Conservation (phyloP, 2,113 vertebrate species). For the Hippocampus barbouri region DNA sequence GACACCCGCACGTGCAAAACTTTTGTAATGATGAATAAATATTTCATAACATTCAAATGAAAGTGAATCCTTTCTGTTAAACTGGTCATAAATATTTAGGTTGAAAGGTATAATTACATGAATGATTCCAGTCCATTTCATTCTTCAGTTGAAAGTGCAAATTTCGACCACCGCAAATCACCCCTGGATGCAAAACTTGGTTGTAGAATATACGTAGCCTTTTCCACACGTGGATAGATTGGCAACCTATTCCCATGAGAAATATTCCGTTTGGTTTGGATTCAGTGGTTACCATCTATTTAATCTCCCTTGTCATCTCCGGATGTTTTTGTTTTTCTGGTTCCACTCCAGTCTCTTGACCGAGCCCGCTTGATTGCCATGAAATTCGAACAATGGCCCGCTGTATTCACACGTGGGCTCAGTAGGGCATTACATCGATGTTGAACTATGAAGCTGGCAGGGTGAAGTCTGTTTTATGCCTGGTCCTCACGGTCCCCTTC, state of each 20-base stretch:
- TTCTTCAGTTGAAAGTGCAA: no score
- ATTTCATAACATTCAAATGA: background rate
- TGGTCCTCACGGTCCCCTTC: background rate
- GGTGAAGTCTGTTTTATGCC: background rate
- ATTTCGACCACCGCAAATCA: no score
- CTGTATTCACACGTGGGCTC: background rate
- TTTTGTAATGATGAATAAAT: background rate
- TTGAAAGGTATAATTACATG: background rate
- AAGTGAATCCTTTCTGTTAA: background rate
- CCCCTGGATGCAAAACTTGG: background rate
- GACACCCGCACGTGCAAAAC: background rate
- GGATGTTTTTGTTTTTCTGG: conserved; percentile 5
- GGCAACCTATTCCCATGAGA: background rate
- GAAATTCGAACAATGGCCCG: background rate
- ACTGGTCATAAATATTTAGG: background rate
- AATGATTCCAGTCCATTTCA: background rate
- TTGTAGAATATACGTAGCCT: background rate
- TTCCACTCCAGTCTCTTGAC: background rate
- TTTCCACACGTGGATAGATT: background rate
- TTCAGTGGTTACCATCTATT: background rate
- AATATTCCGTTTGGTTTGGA: background rate
- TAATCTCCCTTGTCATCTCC: background rate
- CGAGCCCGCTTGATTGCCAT: background rate
- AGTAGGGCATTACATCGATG: background rate
- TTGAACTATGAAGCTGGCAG: conserved; percentile 5